phyloP scores from a whole-genome alignment of 2,888 invertebrate species.

The Doris montereyensis region DNA sequence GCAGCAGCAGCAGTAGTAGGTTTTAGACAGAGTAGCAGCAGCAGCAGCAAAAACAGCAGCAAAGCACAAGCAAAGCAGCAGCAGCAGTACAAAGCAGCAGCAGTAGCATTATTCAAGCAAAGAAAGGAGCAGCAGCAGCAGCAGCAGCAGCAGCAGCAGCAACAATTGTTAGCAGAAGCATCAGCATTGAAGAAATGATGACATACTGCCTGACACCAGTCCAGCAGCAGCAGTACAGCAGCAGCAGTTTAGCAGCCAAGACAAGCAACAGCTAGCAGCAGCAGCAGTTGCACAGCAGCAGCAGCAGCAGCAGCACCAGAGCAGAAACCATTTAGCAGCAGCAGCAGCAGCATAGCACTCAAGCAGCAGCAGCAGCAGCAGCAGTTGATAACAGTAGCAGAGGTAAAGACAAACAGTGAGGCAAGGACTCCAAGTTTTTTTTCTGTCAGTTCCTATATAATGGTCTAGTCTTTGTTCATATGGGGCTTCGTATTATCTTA shows the following conservation, averaged over 20 bases:
- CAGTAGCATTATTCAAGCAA: neutral
- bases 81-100: too few species aligned
- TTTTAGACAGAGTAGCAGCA: neutral
- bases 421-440: too few species aligned
- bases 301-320: neutral
- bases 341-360: slow-evolving; percentile 3
- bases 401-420: too few species aligned
- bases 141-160: slow-evolving; percentile 13
- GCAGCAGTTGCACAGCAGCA: neutral
- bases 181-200: neutral
- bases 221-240: neutral
- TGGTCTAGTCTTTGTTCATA: too few species aligned
- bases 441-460: too few species aligned
- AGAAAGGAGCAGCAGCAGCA: slow-evolving; percentile 5
- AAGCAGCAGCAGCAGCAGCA: slow-evolving; percentile 5
- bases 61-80: too few species aligned
- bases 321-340: neutral
- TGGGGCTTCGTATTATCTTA: too few species aligned
- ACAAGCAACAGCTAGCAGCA: neutral
- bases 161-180: neutral
- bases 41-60: slow-evolving; percentile 9
- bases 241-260: neutral
- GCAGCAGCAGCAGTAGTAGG: slow-evolving; percentile 6
- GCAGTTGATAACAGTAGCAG: too few species aligned
- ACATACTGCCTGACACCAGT: neutral